Conservation (phyloP, 2,888 invertebrate genomes). For the Tachina fera region DNA sequence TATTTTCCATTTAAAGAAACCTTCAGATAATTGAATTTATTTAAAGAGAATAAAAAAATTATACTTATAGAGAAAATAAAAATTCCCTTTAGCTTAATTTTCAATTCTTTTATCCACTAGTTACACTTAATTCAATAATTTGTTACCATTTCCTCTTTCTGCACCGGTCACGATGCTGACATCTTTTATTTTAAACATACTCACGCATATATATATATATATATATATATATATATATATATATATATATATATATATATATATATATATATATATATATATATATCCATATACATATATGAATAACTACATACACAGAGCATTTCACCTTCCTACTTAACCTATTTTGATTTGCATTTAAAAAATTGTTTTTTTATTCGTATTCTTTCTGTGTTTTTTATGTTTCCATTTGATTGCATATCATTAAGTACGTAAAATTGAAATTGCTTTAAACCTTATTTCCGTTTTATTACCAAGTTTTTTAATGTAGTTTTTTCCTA, state of each 20-base stretch:
- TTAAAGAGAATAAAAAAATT: neutral
- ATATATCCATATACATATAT: neutral
- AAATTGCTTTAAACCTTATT: slow-evolving; percentile 71
- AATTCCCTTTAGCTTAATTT: slow-evolving; percentile 7
- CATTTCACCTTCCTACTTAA: slow-evolving; percentile 69
- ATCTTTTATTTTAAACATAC: neutral
- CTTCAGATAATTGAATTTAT: neutral
- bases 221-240: neutral
- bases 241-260: neutral
- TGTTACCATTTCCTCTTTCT: slow-evolving; percentile 5
- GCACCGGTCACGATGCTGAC: neutral
- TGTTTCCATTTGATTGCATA: slow-evolving; percentile 71
- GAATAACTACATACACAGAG: neutral
- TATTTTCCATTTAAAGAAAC: neutral
- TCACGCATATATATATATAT: too few relatives aligned
- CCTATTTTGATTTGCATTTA: slow-evolving; percentile 73
- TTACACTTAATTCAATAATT: slow-evolving; percentile 30
- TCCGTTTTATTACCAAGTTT: slow-evolving; percentile 70
- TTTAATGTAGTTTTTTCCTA: slow-evolving; percentile 57
- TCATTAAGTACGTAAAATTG: slow-evolving; percentile 71
- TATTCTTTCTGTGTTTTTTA: slow-evolving; percentile 45
- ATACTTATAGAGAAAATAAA: neutral
- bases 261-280: too few relatives aligned
- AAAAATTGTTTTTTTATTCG: slow-evolving; percentile 58
- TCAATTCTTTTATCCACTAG: neutral